Evolutionary conservation across 2,888 invertebrate genomes (phyloP), one percentile per base, ranked within the genome.

Genomic region (Trissonchulus sp.): DNA sequence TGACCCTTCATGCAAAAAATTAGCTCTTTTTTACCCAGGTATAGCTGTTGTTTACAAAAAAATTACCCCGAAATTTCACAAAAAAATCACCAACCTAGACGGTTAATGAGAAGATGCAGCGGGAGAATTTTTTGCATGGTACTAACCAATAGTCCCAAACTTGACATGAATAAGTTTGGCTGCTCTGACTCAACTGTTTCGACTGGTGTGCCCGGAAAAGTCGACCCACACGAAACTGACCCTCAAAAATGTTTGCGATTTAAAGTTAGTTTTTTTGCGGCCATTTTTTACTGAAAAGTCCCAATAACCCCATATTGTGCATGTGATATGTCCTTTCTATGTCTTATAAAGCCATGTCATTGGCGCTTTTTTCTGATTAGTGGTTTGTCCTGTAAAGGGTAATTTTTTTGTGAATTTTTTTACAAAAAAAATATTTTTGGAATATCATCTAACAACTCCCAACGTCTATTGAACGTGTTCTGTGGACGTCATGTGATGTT

Each of bases 401-500:
- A 23, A 48, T 48, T 48, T 48, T n/a, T 48, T 48, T 48, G 23
- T 48, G 48, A 48, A 48, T 23, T 15, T 48, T 48, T 48, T 48
- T 23, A 48, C 48, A 48, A 48, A 48, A 48, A 48, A 48, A 48
- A 15, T 23, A 48, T 23, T 48, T 48, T 48, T 48, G 48, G 48
- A 23, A 48, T 48, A 48, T 48, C 48, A 23, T 48, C 48, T 48
- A 48, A 48, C 48, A 23, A 48, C 48, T 48, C 48, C 48, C 48
- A 48, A 23, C 48, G 48, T 23, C 48, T 48, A 48, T 48, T 23
- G 23, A 48, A 48, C 48, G 48, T 48, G 48, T 48, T 48, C 48
- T 48, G 48, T 48, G 48, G 48, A 48, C 48, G 48, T 48, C 48
- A 48, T 48, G 48, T 48, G 48, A 48, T 48, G 48, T 48, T 48